phyloP scores from a whole-genome alignment of 2,797 vertebrate species.

The Micromesistius poutassou region DNA sequence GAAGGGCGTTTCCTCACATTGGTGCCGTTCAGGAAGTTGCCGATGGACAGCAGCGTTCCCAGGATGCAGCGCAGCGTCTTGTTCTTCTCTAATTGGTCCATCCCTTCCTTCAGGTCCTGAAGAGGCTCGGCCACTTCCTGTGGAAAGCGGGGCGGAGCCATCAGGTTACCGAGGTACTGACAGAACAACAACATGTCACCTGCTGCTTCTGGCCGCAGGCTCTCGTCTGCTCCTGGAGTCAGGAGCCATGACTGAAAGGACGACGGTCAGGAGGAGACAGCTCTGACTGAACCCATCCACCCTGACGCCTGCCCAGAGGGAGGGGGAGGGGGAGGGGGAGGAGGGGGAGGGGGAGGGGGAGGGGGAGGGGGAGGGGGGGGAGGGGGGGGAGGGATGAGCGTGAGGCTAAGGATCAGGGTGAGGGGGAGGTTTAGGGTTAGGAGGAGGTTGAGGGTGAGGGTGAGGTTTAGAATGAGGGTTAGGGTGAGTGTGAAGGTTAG shows the following conservation, averaged over 20 bases:
- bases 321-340: too few relatives aligned
- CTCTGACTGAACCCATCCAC: too few relatives aligned
- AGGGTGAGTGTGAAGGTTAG: too few relatives aligned
- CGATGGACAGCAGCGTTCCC: constrained; percentile 90
- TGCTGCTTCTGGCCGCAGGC: not conserved
- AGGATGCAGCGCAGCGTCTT: constrained; percentile 91
- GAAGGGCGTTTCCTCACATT: constrained; percentile 78
- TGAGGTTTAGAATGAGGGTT: too few relatives aligned
- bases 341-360: too few relatives aligned
- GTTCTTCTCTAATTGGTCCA: constrained; percentile 97
- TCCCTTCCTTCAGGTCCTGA: constrained; percentile 96
- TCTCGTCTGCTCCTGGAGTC: not conserved
- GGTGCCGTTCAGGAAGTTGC: constrained; percentile 96
- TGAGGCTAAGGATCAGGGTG: too few relatives aligned
- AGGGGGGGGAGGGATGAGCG: too few relatives aligned
- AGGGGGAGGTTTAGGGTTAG: too few relatives aligned
- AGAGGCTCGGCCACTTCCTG: constrained; percentile 96
- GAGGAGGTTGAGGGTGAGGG: too few relatives aligned
- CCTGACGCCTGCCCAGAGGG: too few relatives aligned
- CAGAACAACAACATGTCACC: not conserved
- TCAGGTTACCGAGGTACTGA: not conserved
- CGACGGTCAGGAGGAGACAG: too few relatives aligned
- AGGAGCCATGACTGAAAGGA: not conserved
- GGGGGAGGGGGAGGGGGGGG: too few relatives aligned
- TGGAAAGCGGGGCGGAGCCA: not conserved